Evolutionary conservation across 2,113 vertebrate species (phyloP), one percentile per base, ranked within the genome.

Genomic region (Gobiocypris rarus): DNA sequence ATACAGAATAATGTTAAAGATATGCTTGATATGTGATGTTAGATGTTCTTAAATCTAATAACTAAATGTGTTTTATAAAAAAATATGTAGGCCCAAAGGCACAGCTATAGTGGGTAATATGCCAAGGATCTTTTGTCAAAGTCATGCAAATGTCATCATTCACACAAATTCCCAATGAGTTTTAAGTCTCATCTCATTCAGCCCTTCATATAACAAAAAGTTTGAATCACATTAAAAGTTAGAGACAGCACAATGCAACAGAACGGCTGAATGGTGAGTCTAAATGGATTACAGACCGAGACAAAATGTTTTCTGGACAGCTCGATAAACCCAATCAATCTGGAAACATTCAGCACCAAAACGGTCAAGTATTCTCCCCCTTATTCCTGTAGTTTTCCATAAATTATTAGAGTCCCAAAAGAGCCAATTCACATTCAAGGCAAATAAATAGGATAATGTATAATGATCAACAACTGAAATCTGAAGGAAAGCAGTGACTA

Each of bases 271-370:
- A 81, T 77, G 26, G 71, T 34, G 38, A 52, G 17, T 26, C 22
- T 38, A 86, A 86, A 50, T 69, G 67, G 78, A 85, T 89, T 88
- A 84, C 5, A 70, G 38, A 7, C 41, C 24, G 14, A 3, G 8
- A 43, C 82, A 0, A 34, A 75, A 81, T 67, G 26, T n/a, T 31
- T 76, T 79, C n/a, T 3, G 82, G 50, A 58, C 48, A 71, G 82
- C 54, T 38, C 38, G 13, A 22, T n/a, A 61, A 61, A 1, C 76
- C 22, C 17, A 24, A 59, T 81, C 38, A 52, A 26, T 26, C 34
- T 71, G 79, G 45, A 45, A 31, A 56, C n/a, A 38, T 43, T 61
- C 71, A 77, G 78, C 48, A 65, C 71, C 52, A 74, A 63, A 59
- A 38, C 9, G n/a, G 75, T 28, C 11, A 50, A 19, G 52, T 69